phyloP scores from a whole-genome alignment of 2,113 vertebrate species.

The Neogale vison region DNA sequence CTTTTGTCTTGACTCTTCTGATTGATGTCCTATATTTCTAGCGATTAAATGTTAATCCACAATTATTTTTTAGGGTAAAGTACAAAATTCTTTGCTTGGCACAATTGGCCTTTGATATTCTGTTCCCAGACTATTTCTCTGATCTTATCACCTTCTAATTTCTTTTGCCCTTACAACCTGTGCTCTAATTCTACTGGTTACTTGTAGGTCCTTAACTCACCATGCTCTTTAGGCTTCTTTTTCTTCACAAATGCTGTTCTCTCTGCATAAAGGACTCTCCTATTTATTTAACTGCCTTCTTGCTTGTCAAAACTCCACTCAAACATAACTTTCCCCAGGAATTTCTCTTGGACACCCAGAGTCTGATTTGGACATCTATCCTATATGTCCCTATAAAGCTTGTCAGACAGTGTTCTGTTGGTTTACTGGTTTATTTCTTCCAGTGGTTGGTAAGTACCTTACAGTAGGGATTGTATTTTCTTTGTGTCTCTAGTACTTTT shows the following conservation, averaged over 20 bases:
- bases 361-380: background rate
- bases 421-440: background rate
- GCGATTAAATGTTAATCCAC: background rate
- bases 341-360: background rate
- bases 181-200: background rate
- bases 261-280: background rate
- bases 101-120: background rate
- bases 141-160: background rate
- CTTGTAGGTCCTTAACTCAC: background rate
- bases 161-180: background rate
- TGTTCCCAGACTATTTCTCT: background rate
- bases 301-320: background rate
- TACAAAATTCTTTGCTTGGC: conserved; percentile 1
- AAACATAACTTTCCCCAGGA: background rate
- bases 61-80: background rate
- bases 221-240: background rate
- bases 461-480: background rate
- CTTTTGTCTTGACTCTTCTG: background rate
- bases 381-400: background rate
- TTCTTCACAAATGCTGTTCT: background rate
- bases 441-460: background rate
- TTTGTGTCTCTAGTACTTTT: background rate
- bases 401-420: background rate
- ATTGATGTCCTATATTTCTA: background rate
- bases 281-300: background rate